Evolutionary conservation across 2,797 vertebrate species (phyloP), one percentile per base, ranked within the genome.

Genomic region (Rhynchotus rufescens): DNA sequence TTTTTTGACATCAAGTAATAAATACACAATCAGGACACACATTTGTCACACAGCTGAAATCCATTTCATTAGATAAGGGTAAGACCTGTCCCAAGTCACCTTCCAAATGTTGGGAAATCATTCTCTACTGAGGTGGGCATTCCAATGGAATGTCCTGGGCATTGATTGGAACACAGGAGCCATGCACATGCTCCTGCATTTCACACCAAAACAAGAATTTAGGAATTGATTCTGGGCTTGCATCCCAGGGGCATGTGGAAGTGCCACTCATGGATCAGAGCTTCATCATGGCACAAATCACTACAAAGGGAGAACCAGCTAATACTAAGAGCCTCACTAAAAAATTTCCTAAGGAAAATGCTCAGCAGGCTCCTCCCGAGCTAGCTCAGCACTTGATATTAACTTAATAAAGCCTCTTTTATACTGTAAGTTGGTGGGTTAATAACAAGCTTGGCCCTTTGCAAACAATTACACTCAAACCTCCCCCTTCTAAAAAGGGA

Each of bases 1-100:
- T 60, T 89, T 86, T 59, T 82, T 93, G 93, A 96, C 93, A 95
- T 82, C 85, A 95, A 89, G 66, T 72, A 95, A 93, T 93, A 96
- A 96, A 97, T 86, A 89, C 38, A 88, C 89, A 91, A 95, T 60
- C 68, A 90, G 92, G 80, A 82, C 77, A 95, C 52, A 71, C 45
- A 84, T 89, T 91, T 95, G 87, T 91, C 89, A 75, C 83, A 87
- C 80, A 87, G 68, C 34, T 74, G 66, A 91, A 93, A 91, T 72
- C 36, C 13, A 69, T 85, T 95, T 90, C 86, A 85, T 76, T 72
- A 89, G 67, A 86, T 69, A 94, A 93, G 92, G 95, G 82, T 30
- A 79, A 45, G 60, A 94, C 81, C 82, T 42, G 72, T 19, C 57
- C 67, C 87, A 95, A 91, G 67, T 80, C 65, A 89, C 68, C 69